Evolutionary conservation across 2,797 vertebrate species (phyloP).

Genomic region (Cetoscarus ocellatus): DNA sequence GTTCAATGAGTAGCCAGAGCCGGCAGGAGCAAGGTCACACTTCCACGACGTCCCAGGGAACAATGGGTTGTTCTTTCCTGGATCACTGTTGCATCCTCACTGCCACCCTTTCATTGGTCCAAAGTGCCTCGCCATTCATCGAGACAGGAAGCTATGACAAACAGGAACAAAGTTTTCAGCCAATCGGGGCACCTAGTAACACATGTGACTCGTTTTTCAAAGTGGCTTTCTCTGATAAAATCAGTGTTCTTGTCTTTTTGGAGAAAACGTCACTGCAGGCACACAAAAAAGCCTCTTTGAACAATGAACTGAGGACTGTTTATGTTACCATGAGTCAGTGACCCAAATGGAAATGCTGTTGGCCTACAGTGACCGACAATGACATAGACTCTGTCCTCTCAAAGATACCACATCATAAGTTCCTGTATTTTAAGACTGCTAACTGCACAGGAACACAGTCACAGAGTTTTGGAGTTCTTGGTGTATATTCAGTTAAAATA

Average conservation of each 20-base stretch:
- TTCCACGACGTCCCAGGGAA: constrained; percentile 73
- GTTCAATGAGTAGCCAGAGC: constrained; percentile 36
- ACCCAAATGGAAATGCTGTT: constrained; percentile 46
- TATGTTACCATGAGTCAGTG: constrained; percentile 61
- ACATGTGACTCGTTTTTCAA: constrained; percentile 75
- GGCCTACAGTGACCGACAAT: constrained; percentile 26
- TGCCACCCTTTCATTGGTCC: constrained; percentile 72
- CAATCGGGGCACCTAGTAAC: constrained; percentile 57
- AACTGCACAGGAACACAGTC: background rate
- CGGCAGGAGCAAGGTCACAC: constrained; percentile 64
- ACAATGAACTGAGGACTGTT: constrained; percentile 49
- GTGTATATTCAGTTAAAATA: background rate
- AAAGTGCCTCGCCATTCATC: constrained; percentile 59
- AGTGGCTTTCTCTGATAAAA: constrained; percentile 69
- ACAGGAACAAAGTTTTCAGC: constrained; percentile 65
- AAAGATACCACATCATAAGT: background rate
- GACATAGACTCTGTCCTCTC: constrained; percentile 47
- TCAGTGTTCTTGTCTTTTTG: constrained; percentile 49
- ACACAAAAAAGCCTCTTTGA: constrained; percentile 9
- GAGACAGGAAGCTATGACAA: constrained; percentile 83
- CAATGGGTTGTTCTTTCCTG: constrained; percentile 86
- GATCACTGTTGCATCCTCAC: constrained; percentile 84
- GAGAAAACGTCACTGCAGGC: constrained; percentile 13
- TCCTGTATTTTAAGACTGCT: constrained; percentile 7
- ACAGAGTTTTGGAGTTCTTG: background rate